A percentile compares a stretch with the other conserved stretches of the same genome.
These are phyloP conservation scores for Ciconia stormi DNA, from an alignment of 2,113 vertebrate genomes.

Conservation along the genomic window DNA sequence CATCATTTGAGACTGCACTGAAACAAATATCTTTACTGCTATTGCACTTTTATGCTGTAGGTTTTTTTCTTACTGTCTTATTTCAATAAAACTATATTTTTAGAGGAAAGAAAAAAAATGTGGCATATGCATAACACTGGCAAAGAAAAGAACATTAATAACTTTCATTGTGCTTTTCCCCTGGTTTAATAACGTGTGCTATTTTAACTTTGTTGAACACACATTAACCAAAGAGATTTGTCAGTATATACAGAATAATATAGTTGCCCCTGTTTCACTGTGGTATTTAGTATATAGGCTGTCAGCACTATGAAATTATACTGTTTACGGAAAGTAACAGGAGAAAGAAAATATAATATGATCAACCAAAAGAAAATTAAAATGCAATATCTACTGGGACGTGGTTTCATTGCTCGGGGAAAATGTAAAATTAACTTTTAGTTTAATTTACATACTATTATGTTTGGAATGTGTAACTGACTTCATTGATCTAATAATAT, in stretches of 20 bases:
- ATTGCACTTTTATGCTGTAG: background rate
- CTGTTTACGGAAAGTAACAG: background rate
- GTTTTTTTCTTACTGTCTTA: background rate
- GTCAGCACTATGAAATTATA: background rate
- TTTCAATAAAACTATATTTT: background rate
- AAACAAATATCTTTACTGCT: background rate
- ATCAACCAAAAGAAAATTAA: constrained; percentile 32
- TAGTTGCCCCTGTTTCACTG: background rate
- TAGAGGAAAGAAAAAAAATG: background rate
- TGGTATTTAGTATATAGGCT: background rate
- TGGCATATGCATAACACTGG: background rate
- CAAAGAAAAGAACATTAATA: background rate
- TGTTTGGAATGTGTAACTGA: background rate
- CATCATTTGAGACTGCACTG: background rate
- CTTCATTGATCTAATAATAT: background rate
- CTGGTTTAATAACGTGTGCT: background rate
- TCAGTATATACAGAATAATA: background rate
- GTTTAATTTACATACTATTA: constrained; percentile 35
- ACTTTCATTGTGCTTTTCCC: background rate
- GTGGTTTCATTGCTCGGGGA: background rate
- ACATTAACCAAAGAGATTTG: constrained; percentile 17
- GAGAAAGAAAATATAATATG: constrained; percentile 8
- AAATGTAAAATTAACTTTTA: constrained; percentile 43
- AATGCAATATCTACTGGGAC: background rate
- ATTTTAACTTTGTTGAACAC: background rate